These are phyloP conservation scores for Caenorhabditis inopinata DNA, from an alignment of 1,140 invertebrate species.

Conservation along the genomic window DNA sequence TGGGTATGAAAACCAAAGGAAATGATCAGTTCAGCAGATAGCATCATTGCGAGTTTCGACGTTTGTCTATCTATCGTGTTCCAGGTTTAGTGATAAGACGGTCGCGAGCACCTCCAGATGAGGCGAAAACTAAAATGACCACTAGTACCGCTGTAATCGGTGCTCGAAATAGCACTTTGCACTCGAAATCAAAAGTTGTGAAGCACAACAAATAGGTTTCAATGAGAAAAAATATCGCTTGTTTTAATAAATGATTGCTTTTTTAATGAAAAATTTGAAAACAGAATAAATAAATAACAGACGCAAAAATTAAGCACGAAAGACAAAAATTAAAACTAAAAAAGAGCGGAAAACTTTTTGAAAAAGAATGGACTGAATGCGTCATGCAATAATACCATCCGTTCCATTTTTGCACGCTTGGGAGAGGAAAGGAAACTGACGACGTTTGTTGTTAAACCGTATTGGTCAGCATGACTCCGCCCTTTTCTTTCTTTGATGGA, in stretches of 20 bases:
- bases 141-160: not conserved
- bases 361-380: slow-evolving; percentile 6
- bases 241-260: not conserved
- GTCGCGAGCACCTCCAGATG: not conserved
- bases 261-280: not conserved
- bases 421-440: not conserved
- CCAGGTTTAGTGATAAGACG: slow-evolving; percentile 15
- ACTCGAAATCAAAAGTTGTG: not conserved
- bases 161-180: not conserved
- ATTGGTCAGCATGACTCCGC: slow-evolving; percentile 8
- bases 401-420: slow-evolving; percentile 12
- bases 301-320: not conserved
- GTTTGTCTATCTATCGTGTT: not conserved
- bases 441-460: slow-evolving; percentile 20
- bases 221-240: not conserved
- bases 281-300: not conserved
- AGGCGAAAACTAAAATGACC: slow-evolving; percentile 5
- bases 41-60: not conserved
- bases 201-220: not conserved
- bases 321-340: not conserved
- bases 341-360: not conserved
- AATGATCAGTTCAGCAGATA: not conserved
- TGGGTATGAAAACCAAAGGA: not conserved
- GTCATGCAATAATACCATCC: not conserved
- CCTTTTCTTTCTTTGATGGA: not conserved